Percentiles rank a stretch among this genome's conserved stretches.
Conservation (phyloP, 2,888 invertebrate genomes). For the Lycaena phlaeas region DNA sequence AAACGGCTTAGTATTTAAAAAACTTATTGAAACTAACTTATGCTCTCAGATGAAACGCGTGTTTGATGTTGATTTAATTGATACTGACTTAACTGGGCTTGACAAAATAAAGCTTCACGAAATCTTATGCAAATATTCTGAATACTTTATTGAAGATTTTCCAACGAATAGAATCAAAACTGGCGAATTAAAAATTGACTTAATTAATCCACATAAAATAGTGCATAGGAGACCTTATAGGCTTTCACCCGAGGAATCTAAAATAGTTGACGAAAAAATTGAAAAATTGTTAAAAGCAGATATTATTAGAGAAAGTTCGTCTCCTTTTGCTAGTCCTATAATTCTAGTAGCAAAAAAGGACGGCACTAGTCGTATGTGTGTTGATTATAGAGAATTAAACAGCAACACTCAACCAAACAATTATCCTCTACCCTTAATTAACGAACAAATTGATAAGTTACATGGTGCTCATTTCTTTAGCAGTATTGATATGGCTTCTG, state of each 20-base stretch:
- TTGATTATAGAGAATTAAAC: too few relatives aligned
- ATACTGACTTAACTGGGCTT: too few relatives aligned
- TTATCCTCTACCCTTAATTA: conserved; percentile 15
- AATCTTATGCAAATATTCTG: too few relatives aligned
- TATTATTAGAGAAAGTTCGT: conserved; percentile 23
- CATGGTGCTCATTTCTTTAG: conserved; percentile 18
- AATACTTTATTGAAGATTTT: too few relatives aligned
- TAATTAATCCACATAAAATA: conserved; percentile 16
- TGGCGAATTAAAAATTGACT: conserved; percentile 14
- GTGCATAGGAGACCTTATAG: conserved; percentile 12
- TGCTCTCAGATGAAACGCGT: too few relatives aligned
- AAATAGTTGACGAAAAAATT: too few relatives aligned
- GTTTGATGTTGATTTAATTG: too few relatives aligned
- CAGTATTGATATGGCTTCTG: conserved; percentile 22
- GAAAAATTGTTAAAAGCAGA: too few relatives aligned
- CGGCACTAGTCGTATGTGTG: too few relatives aligned
- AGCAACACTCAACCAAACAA: conserved; percentile 20
- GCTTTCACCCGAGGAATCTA: conserved; percentile 15
- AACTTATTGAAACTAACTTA: too few relatives aligned
- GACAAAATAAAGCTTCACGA: too few relatives aligned
- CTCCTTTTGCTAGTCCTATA: conserved; percentile 25
- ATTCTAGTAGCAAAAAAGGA: neutral
- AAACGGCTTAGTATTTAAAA: too few relatives aligned
- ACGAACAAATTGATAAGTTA: neutral
- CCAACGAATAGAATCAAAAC: conserved; percentile 1